Conservation (phyloP, 2,113 vertebrate species). For the Melanerpes aurifrons region DNA sequence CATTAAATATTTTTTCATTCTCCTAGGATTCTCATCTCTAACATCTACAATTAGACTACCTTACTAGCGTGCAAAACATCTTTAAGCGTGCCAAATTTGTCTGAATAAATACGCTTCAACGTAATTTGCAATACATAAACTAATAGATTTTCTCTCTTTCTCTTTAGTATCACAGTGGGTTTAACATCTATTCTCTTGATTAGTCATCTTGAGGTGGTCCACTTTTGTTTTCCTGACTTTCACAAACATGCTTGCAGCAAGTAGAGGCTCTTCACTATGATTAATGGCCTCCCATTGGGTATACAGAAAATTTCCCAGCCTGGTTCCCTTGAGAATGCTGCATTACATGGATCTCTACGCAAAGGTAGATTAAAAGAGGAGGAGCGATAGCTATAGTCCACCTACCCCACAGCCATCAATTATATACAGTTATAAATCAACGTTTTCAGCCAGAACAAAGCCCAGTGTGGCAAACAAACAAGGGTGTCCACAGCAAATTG, state of each 20-base stretch:
- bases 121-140: slow-evolving; percentile 13
- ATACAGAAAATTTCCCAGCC: slow-evolving; percentile 81
- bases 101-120: not conserved
- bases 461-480: slow-evolving; percentile 80
- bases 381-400: slow-evolving; percentile 79
- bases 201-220: slow-evolving; percentile 79
- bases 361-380: slow-evolving; percentile 87
- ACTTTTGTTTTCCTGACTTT: slow-evolving; percentile 82
- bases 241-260: slow-evolving; percentile 77
- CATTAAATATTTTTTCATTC: not conserved
- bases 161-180: slow-evolving; percentile 56
- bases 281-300: slow-evolving; percentile 85
- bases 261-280: slow-evolving; percentile 77
- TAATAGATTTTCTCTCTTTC: not conserved
- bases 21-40: not conserved
- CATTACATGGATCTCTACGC: slow-evolving; percentile 80
- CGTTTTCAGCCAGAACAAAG: slow-evolving; percentile 83
- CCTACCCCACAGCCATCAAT: slow-evolving; percentile 82
- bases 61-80: not conserved
- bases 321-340: slow-evolving; percentile 83
- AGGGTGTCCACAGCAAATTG: slow-evolving; percentile 81
- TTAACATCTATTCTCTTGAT: slow-evolving; percentile 74
- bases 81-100: not conserved
- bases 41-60: not conserved
- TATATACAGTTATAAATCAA: slow-evolving; percentile 86